Evolutionary conservation across 2,797 vertebrate genomes (phyloP), one percentile per base, ranked within the genome.

Genomic region (Pseudomugil tenellus): DNA sequence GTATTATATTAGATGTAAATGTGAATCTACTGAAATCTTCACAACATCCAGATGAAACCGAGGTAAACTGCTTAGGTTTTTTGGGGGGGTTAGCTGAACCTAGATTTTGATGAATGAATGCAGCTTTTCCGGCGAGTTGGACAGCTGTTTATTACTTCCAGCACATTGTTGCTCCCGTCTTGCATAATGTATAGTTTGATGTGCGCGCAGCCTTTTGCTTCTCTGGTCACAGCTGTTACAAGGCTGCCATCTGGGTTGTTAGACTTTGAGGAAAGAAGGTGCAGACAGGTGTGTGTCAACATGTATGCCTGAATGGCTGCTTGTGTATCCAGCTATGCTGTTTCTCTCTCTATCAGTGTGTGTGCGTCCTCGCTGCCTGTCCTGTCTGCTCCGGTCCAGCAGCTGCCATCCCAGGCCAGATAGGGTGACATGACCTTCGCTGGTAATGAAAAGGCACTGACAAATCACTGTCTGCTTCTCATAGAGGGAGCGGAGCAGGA

Each of bases 341-440:
- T 78, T 37, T 81, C 70, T 79, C 48, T 53, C 60, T 28, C 26
- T 12, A 17, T 53, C 51, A 16, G 70, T 26, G 62, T 60, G 57
- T 41, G 35, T 60, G 59, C n/a, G 52, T 51, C 68, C 71, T 58
- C 31, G 48, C 66, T 46, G 74, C 57, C 23, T 64, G 74, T 84
- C 72, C 74, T 74, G 67, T 79, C 72, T 67, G 69, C 83, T 80
- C 74, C 9, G 21, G 78, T 83, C 81, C 86, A 87, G 84, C 90
- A 91, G 88, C 90, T 91, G 90, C 84, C 86, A 86, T 79, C 84
- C 81, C 77, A 70, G 91, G 83, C 75, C 77, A 91, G 92, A 91
- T 87, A 86, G 90, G 86, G 74, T 90, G 90, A 91, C 88, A 84
- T 76, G 90, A 93, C 91, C 90, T 90, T 91, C 83, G 72, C 82